A percentile compares a stretch with the other conserved stretches of the same genome.
Conservation (phyloP, 1,140 invertebrate genomes). For the Maconellicoccus hirsutus region DNA sequence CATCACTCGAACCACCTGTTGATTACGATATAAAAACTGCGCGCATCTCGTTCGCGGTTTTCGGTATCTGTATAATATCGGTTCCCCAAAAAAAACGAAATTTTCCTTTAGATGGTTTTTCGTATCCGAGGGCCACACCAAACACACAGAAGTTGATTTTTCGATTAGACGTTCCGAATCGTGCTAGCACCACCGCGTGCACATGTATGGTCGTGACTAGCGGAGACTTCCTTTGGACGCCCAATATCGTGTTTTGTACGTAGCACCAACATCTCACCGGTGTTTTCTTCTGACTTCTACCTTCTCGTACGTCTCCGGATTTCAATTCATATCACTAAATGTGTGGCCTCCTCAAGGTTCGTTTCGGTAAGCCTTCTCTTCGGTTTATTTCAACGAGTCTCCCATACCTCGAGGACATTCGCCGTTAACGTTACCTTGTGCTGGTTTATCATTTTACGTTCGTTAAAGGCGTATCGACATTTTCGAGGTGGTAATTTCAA, state of each 20-base stretch:
- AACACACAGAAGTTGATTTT: neutral
- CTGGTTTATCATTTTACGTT: neutral
- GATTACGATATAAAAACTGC: neutral
- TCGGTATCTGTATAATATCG: neutral
- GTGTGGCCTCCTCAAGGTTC: neutral
- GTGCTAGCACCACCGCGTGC: neutral
- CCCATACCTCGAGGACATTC: neutral
- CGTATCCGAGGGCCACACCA: neutral
- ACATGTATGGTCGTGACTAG: neutral
- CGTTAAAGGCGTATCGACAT: too few species aligned
- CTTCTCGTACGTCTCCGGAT: neutral
- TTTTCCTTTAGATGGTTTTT: neutral
- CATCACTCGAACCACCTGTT: constrained; percentile 13
- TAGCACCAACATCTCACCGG: neutral
- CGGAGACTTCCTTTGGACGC: neutral
- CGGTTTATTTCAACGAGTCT: neutral
- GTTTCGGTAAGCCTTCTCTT: neutral
- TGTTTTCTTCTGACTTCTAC: too few species aligned
- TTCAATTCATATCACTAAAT: constrained; percentile 5
- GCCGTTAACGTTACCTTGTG: neutral
- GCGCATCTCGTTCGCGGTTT: neutral
- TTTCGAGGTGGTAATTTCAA: too few species aligned
- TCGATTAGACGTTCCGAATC: neutral
- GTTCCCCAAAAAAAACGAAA: too few species aligned
- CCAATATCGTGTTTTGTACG: neutral